Evolutionary conservation across 2,888 invertebrate genomes (phyloP), one percentile per base, ranked within the genome.

Genomic region (Cephus sareptanus): DNA sequence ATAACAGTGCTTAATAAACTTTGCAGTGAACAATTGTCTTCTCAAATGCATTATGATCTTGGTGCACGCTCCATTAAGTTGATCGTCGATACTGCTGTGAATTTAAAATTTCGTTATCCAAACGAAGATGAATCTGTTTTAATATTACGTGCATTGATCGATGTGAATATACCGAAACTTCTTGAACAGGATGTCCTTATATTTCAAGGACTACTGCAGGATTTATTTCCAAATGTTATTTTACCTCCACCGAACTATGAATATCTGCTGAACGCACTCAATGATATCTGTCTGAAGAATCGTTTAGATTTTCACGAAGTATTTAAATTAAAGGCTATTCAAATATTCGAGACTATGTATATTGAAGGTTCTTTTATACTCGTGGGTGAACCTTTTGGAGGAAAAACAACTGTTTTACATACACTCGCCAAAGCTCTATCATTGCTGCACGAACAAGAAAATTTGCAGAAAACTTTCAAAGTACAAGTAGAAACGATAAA

Each of bases 271-370:
- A 88, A 90, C 23, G 91, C 91, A 69, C 88, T 93, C 75, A 84
- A 90, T 78, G 78, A 87, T 84, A 88, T 92, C 1, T 93, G 93
- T 80, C 80, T 83, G 34, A 87, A 89, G 71, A 90, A 90, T 80
- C 92, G 92, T 79, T 88, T 94, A 4, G 92, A 92, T 80, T 87
- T 92, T 35, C 92, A 92, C 23, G 91, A 92, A 33, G 87, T 89
- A 78, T 93, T 94, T 81, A 89, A 91, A 78, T 78, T 93, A 76
- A 94, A 94, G 90, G 90, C 94, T n/a, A 91, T 94, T 68, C 94
- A 94, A 89, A 92, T 93, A 6, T 93, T 93, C 80, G 94, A 94
- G 87, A 93, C 93, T 92, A 92, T 94, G 92, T 91, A 93, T 74
- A 92, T 93, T 35, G 89, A 93, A 80, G 93, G 93, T 84, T 93